These are phyloP conservation scores for Drosophila arawakana DNA, from an alignment of 1,140 invertebrate genomes.

Conservation along the genomic window DNA sequence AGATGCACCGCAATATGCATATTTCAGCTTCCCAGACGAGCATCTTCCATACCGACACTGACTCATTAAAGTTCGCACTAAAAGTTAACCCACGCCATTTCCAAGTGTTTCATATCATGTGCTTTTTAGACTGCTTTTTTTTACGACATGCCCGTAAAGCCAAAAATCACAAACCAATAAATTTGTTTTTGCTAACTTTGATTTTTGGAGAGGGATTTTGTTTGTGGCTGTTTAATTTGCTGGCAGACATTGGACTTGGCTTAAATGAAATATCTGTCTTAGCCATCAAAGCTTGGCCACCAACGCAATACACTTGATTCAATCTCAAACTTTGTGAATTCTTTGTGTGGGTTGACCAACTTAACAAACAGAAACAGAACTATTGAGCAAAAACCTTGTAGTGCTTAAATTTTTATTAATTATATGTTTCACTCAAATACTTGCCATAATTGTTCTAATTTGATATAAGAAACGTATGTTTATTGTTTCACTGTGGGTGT, in stretches of 20 bases:
- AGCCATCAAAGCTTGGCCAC: slow-evolving; percentile 14
- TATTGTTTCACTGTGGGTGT: neutral
- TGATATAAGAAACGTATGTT: too few relatives aligned
- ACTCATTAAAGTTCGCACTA: slow-evolving; percentile 51
- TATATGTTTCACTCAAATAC: slow-evolving; percentile 27
- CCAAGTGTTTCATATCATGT: slow-evolving; percentile 51
- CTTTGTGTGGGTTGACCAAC: slow-evolving; percentile 37
- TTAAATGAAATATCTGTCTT: slow-evolving; percentile 34
- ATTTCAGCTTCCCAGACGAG: slow-evolving; percentile 2
- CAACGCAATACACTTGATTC: slow-evolving; percentile 42
- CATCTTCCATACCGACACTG: neutral
- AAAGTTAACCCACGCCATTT: slow-evolving; percentile 44
- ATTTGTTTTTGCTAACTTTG: slow-evolving; percentile 27
- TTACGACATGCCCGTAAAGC: slow-evolving; percentile 34
- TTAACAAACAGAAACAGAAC: slow-evolving; percentile 5
- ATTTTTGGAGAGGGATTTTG: slow-evolving; percentile 11
- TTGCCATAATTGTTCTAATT: too few relatives aligned
- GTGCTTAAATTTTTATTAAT: slow-evolving; percentile 32
- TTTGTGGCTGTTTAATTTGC: slow-evolving; percentile 26
- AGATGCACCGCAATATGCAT: slow-evolving; percentile 43
- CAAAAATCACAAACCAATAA: slow-evolving; percentile 53
- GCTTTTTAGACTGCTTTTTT: slow-evolving; percentile 27
- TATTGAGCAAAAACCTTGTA: slow-evolving; percentile 22
- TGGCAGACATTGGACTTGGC: slow-evolving; percentile 28
- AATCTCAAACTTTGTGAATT: slow-evolving; percentile 8